Conservation (phyloP, 1,140 invertebrate species). For the Wiebesia pumilae region DNA sequence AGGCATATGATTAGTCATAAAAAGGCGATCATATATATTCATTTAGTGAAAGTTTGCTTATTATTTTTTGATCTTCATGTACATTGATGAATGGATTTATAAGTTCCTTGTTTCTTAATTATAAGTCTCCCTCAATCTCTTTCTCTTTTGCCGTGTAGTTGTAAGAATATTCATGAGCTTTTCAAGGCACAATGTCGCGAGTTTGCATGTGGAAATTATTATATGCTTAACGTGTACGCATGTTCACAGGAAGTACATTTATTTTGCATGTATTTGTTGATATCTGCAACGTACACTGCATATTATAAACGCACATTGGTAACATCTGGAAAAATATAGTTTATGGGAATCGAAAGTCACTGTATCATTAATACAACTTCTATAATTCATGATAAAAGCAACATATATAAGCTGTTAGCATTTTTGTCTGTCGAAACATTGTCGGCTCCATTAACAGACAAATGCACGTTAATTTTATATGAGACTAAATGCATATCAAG, state of each 20-base stretch:
- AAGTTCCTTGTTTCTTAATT: neutral
- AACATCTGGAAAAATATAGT: neutral
- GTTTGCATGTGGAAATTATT: constrained; percentile 19
- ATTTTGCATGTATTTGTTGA: neutral
- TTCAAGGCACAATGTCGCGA: constrained; percentile 37
- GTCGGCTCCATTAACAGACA: neutral
- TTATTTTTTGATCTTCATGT: constrained; percentile 26
- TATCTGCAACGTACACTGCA: neutral
- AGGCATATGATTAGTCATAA: neutral
- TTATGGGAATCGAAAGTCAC: neutral
- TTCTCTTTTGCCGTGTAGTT: neutral
- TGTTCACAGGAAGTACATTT: constrained; percentile 5
- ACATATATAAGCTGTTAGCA: neutral
- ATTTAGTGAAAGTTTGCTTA: constrained; percentile 35
- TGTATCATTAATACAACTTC: neutral
- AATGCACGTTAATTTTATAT: constrained; percentile 15
- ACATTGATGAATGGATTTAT: neutral
- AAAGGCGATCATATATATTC: constrained; percentile 1
- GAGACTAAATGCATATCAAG: neutral
- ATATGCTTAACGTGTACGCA: neutral
- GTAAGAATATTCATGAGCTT: neutral
- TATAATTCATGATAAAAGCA: constrained; percentile 14
- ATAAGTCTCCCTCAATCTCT: neutral
- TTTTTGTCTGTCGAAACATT: neutral
- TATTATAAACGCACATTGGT: neutral